Base-by-base conservation (phyloP, 1,140 invertebrate genomes). In the Zeugodacus cucurbitae region DNA sequence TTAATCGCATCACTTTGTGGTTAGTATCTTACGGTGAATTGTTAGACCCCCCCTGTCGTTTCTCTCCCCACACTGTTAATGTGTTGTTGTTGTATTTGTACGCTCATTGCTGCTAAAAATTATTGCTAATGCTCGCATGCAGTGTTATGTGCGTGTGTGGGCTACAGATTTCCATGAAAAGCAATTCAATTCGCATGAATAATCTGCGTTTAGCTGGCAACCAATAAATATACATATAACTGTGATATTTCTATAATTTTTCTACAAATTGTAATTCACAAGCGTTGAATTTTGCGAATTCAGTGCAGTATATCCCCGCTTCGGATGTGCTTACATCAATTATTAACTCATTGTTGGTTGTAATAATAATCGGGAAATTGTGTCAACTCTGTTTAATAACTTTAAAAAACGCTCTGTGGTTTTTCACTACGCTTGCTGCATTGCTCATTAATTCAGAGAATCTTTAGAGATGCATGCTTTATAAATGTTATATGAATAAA, bases 1-100 rank as follows among this genome's bases (percentile, higher is more conserved):
- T 82, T 82, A 82, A 82, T 82, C 37, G 74, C 74, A 48, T 82
- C 74, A 48, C 41, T 82, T 82, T 82, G 41, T 82, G 74, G 20
- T 34, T 82, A 48, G 34, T 82, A 22, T 29, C n/a, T 82, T 82
- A 82, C 44, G 41, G 44, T 48, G 74, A 82, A 82, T 48, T 48
- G 11, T 20, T 17, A 20, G 5, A 5, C 6, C 20, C 67, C 20
- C 67, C 2, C 14, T 82, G 10, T 7, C 22, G 11, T 20, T 29
- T 3, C 48, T 54, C 37, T 22, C 37, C 20, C 22, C 22, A 11
- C 74, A 29, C n/a, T 34, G 32, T 3, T 14, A 70, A 34, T 34
- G 11, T n/a, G 64, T 37, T 17, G 11, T 70, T 70, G 26, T n/a
- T 74, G 22, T 17, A 5, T n/a, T 22, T 74, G 3, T 82, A 7